Percentiles rank a stretch among this genome's conserved stretches.
These are phyloP conservation scores for Melierax canorus DNA, from an alignment of 2,113 vertebrate genomes.

Conservation along the genomic window DNA sequence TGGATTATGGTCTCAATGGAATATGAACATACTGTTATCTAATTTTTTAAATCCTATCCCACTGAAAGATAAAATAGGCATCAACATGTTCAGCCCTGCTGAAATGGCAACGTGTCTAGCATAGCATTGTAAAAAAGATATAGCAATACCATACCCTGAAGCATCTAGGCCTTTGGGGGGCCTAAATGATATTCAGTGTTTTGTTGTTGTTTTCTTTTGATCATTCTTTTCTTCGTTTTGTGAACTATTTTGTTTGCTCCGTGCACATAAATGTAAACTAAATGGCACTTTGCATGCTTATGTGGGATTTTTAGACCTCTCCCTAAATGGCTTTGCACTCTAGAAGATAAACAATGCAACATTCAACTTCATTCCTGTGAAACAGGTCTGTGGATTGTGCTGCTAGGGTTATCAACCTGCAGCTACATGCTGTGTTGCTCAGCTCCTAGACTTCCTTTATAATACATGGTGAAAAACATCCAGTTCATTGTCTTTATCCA, in stretches of 20 bases:
- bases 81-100: background rate
- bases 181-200: background rate
- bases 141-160: fast-evolving
- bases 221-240: background rate
- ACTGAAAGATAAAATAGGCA: background rate
- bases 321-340: background rate
- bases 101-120: background rate
- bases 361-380: background rate
- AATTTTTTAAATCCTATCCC: background rate
- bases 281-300: background rate
- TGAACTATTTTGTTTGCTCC: background rate
- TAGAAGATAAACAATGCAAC: background rate
- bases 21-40: background rate
- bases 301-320: background rate
- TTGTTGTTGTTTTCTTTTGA: background rate
- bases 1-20: background rate
- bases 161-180: background rate
- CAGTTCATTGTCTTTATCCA: background rate
- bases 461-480: background rate
- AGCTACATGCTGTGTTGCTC: background rate
- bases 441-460: background rate
- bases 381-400: background rate
- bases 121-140: background rate
- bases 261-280: background rate
- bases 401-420: background rate